These are phyloP conservation scores for Scolanthus callimorphus DNA, from an alignment of 92 coral and sea anemone genomes.

Conservation along the genomic window DNA sequence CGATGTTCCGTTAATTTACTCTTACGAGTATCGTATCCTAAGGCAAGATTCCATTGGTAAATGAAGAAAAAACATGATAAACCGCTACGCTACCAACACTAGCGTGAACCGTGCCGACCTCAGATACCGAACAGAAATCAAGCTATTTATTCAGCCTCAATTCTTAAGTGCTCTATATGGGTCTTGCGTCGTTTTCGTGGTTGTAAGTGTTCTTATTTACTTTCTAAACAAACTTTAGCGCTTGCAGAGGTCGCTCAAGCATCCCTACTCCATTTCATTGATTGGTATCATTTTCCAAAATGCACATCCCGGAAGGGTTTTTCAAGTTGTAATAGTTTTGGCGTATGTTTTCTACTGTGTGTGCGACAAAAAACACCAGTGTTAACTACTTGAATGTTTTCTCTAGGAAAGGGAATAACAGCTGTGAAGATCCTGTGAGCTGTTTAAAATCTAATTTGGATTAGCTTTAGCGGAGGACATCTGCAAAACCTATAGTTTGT, in stretches of 20 bases:
- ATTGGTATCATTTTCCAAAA: slow-evolving; percentile 23
- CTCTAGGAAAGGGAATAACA: neutral
- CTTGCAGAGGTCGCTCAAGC: slow-evolving; percentile 26
- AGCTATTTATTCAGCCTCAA: neutral
- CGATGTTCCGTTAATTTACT: neutral
- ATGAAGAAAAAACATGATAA: neutral
- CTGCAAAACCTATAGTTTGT: slow-evolving; percentile 53
- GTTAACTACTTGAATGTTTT: neutral
- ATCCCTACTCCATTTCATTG: too few species aligned
- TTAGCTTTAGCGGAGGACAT: slow-evolving; percentile 28
- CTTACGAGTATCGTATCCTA: neutral
- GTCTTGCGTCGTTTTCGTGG: neutral
- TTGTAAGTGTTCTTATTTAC: slow-evolving; percentile 8
- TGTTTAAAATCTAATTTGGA: slow-evolving; percentile 11
- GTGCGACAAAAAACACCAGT: neutral
- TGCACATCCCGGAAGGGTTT: neutral
- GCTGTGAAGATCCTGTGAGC: neutral
- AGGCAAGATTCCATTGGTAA: neutral
- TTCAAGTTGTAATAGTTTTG: slow-evolving; percentile 20
- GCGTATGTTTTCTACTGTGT: slow-evolving; percentile 15
- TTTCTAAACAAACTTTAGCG: slow-evolving; percentile 8
- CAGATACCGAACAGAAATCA: neutral
- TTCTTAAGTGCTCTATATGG: neutral
- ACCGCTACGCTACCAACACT: neutral
- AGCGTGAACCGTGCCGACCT: neutral